phyloP scores from a whole-genome alignment of 2,113 vertebrate species.

The Lontra canadensis region DNA sequence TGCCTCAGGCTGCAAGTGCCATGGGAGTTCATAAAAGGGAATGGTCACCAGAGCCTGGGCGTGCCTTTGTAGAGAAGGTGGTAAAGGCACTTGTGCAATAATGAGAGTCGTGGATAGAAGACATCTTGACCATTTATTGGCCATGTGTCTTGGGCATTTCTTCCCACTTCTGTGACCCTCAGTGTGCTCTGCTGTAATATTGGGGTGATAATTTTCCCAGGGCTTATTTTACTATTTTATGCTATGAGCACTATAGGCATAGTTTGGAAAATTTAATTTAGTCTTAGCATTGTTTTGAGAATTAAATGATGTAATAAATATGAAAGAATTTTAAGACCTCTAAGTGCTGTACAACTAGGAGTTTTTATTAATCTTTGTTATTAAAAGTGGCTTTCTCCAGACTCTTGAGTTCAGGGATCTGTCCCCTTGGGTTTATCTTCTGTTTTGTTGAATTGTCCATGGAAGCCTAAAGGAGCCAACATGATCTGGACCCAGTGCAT shows the following conservation, averaged over 20 bases:
- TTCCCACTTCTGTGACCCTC: neutral
- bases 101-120: neutral
- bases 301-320: neutral
- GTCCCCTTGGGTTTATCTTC: neutral
- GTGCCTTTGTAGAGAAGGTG: neutral
- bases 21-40: neutral
- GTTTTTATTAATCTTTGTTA: neutral
- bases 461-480: neutral
- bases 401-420: neutral
- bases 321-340: neutral
- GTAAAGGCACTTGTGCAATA: neutral
- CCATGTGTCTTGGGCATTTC: neutral
- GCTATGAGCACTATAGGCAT: neutral
- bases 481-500: neutral
- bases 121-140: neutral
- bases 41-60: neutral
- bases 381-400: neutral
- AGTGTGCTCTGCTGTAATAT: neutral
- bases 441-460: neutral
- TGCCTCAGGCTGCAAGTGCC: neutral
- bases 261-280: conserved; percentile 12
- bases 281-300: neutral
- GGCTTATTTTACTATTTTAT: neutral
- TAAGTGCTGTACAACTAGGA: neutral
- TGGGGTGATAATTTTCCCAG: neutral